phyloP scores from a whole-genome alignment of 2,113 vertebrate species.

The Physeter macrocephalus region DNA sequence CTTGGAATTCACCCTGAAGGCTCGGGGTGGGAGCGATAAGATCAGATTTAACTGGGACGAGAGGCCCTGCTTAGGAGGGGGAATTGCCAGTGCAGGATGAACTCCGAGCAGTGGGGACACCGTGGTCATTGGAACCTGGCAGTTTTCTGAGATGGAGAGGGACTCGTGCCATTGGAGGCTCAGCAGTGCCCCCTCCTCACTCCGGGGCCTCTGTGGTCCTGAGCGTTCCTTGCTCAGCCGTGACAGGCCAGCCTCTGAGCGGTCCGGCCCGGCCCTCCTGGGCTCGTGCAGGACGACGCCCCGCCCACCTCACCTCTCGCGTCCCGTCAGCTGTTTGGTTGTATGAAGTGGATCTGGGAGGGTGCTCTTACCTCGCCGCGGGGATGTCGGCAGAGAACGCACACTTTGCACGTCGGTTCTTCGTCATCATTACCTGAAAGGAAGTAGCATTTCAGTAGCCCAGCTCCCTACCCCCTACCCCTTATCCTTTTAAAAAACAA shows the following conservation, averaged over 20 bases:
- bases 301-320: neutral
- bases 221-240: neutral
- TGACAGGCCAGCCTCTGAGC: neutral
- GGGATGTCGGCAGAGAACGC: neutral
- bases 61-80: neutral
- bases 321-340: neutral
- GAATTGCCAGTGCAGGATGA: neutral
- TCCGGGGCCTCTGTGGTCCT: neutral
- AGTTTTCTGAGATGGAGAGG: neutral
- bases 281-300: neutral
- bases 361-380: too few relatives aligned
- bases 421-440: neutral
- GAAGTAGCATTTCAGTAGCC: neutral
- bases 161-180: neutral
- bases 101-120: neutral
- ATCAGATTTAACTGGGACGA: neutral
- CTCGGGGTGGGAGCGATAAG: neutral
- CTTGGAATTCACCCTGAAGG: neutral
- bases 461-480: neutral
- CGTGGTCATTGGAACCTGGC: neutral
- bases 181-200: neutral
- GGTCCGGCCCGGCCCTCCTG: neutral
- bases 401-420: accelerated
- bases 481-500: neutral
- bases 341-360: neutral